Percentiles rank a stretch among this genome's conserved stretches.
These are phyloP conservation scores for Schizothorax lantsangensis DNA, from an alignment of 2,797 vertebrate species.

Conservation along the genomic window DNA sequence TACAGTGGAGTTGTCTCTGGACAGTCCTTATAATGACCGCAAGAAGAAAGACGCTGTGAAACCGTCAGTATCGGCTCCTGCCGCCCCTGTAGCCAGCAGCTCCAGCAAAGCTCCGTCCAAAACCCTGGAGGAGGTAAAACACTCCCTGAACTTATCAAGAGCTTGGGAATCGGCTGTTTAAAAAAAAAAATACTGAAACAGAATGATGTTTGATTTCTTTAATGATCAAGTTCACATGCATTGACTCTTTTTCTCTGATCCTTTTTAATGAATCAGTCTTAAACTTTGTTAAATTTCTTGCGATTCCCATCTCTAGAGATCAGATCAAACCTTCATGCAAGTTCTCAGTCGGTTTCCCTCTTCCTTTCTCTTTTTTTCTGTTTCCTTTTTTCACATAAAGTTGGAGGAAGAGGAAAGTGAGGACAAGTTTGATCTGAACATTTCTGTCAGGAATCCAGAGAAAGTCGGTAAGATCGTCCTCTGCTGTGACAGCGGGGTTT, in stretches of 20 bases:
- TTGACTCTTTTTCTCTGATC: background rate
- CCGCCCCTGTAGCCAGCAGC: constrained; percentile 72
- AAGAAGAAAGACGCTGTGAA: constrained; percentile 81
- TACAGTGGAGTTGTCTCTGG: constrained; percentile 94
- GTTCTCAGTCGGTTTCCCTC: background rate
- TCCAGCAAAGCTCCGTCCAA: constrained; percentile 74
- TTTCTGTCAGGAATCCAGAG: constrained; percentile 93
- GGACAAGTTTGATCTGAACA: constrained; percentile 89
- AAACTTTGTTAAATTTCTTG: background rate
- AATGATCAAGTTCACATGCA: background rate
- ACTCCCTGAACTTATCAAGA: background rate
- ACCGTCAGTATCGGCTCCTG: constrained; percentile 72
- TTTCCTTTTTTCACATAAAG: constrained; percentile 68
- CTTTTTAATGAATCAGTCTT: background rate
- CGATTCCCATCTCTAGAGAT: background rate
- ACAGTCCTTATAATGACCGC: constrained; percentile 84
- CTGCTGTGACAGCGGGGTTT: background rate
- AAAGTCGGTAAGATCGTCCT: constrained; percentile 88
- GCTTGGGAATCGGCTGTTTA: background rate
- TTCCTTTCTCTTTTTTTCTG: background rate
- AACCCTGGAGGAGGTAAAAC: constrained; percentile 86
- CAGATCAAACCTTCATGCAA: background rate
- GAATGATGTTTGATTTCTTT: background rate
- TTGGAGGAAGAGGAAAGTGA: constrained; percentile 90
- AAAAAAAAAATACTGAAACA: background rate